A percentile compares a stretch with the other conserved stretches of the same genome.
Conservation (phyloP, 1,140 invertebrate genomes). For the Cydia fagiglandana region DNA sequence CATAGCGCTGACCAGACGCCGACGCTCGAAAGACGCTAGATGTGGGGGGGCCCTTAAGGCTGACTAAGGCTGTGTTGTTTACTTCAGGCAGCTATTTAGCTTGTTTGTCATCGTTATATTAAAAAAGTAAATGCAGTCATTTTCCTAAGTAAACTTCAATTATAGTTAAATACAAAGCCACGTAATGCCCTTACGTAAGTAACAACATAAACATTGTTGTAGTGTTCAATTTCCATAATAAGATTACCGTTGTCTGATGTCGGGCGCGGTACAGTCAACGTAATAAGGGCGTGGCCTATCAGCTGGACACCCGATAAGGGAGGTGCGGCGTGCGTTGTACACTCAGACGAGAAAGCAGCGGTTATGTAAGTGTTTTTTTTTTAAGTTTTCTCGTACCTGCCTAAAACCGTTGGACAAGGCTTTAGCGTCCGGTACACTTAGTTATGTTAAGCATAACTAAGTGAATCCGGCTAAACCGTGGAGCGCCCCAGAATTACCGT, state of each 20-base stretch:
- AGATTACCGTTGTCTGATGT: constrained; percentile 20
- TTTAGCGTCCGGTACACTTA: too few species aligned
- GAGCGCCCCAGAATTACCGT: too few species aligned
- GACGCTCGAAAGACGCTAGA: too few species aligned
- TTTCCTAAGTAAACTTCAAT: not conserved
- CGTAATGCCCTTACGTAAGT: not conserved
- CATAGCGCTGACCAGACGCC: too few species aligned
- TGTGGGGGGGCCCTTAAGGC: too few species aligned
- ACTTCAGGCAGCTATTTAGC: too few species aligned
- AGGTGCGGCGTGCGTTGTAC: constrained; percentile 7
- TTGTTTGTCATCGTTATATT: too few species aligned
- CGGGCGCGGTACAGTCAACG: constrained; percentile 12
- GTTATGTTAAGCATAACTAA: too few species aligned
- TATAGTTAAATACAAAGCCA: not conserved
- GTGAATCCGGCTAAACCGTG: too few species aligned
- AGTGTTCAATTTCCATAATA: constrained; percentile 26
- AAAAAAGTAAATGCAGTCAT: not conserved
- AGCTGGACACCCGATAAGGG: constrained; percentile 24
- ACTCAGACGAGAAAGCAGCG: not conserved
- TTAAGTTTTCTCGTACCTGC: too few species aligned
- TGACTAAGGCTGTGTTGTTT: too few species aligned
- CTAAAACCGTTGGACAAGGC: too few species aligned
- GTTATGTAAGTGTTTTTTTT: not conserved
- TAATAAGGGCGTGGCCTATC: constrained; percentile 19
- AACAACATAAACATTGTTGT: constrained; percentile 14